phyloP scores from a whole-genome alignment of 64 coral and sea anemone genomes.

The Montipora sp. region DNA sequence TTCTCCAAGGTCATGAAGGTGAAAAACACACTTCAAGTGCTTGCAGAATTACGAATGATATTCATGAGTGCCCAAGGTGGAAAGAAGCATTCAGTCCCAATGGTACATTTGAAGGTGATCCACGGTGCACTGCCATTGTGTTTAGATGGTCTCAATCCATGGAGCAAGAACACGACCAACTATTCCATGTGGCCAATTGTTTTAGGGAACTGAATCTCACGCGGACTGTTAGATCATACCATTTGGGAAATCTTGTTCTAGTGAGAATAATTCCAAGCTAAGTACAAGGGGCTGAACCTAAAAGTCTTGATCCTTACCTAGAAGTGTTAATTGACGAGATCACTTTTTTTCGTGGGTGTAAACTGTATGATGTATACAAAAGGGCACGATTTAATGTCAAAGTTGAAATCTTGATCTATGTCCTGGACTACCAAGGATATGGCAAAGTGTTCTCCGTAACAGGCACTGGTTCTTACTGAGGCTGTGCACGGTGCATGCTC shows the following conservation, averaged over 20 bases:
- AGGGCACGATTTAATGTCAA: conserved; percentile 53
- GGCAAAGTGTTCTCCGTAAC: conserved; percentile 49
- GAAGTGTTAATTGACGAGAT: conserved; percentile 63
- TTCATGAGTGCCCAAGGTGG: conserved; percentile 37
- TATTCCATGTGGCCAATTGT: conserved; percentile 66
- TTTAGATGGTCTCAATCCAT: conserved; percentile 47
- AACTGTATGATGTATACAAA: conserved; percentile 57
- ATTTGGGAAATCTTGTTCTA: conserved; percentile 52
- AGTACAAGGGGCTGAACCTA: conserved; percentile 35
- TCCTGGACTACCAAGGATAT: conserved; percentile 55
- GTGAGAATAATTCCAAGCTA: conserved; percentile 54
- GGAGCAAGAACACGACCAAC: conserved; percentile 32
- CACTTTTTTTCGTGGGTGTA: background rate
- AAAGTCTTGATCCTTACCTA: conserved; percentile 60
- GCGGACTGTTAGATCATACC: background rate
- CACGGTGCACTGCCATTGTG: conserved; percentile 28
- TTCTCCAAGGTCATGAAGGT: conserved; percentile 35
- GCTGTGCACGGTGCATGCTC: conserved; percentile 30
- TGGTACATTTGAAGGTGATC: conserved; percentile 46
- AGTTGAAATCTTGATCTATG: conserved; percentile 48
- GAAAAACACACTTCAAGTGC: background rate
- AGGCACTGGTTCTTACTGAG: conserved; percentile 64
- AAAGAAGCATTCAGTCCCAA: conserved; percentile 18
- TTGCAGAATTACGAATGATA: background rate
- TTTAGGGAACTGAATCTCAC: conserved; percentile 30